Evolutionary conservation across 2,888 invertebrate species (phyloP).

Genomic region (Rhogogaster chlorosoma): DNA sequence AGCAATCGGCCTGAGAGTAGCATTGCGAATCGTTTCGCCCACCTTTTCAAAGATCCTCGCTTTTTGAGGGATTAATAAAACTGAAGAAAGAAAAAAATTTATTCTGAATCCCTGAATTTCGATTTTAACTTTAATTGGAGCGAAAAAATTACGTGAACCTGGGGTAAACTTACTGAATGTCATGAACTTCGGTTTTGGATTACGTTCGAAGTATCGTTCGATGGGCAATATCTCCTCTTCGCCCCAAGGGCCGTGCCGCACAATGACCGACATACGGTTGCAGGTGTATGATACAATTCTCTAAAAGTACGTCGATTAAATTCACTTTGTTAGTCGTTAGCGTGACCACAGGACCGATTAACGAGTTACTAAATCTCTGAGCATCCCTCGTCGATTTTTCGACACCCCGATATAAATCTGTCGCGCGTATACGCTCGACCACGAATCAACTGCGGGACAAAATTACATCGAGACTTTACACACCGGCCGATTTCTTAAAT

Average conservation of each 20-base stretch:
- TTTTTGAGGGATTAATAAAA: not conserved
- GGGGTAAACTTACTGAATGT: not conserved
- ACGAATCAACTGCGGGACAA: not conserved
- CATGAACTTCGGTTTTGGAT: not conserved
- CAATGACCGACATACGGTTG: slow-evolving; percentile 35
- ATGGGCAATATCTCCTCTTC: not conserved
- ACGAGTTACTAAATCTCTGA: slow-evolving; percentile 27
- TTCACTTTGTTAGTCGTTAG: slow-evolving; percentile 38
- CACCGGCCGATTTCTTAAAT: not conserved
- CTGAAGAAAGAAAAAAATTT: not conserved
- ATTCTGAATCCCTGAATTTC: not conserved
- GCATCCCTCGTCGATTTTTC: slow-evolving; percentile 35
- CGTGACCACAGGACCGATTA: slow-evolving; percentile 41
- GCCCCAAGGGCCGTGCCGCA: slow-evolving; percentile 17
- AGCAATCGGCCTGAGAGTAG: slow-evolving; percentile 30
- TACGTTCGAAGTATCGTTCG: not conserved
- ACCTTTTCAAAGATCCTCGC: not conserved
- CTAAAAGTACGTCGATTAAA: slow-evolving; percentile 3
- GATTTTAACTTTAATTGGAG: not conserved
- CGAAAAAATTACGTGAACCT: not conserved
- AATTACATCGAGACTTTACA: not conserved
- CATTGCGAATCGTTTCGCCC: not conserved
- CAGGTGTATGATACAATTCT: not conserved
- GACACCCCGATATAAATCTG: not conserved
- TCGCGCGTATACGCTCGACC: not conserved